Base-by-base conservation (phyloP, 1,140 invertebrate species). In the Nomia melanderi region DNA sequence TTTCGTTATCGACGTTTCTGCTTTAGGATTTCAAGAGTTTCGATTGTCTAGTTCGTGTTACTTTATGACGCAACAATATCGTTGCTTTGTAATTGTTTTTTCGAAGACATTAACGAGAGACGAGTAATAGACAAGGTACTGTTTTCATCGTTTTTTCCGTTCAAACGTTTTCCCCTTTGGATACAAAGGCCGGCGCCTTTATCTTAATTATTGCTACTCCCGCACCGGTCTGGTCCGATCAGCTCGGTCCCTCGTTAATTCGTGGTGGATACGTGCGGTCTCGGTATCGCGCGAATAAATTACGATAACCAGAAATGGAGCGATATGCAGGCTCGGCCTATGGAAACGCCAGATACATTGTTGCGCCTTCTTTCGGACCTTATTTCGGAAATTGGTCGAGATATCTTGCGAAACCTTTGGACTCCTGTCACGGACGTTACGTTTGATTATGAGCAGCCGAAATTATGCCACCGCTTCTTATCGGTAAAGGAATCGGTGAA, bases 141-240 rank as follows among this genome's bases (percentile, higher is more conserved):
- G n/a, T n/a, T n/a, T n/a, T n/a, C n/a, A n/a, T n/a, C n/a, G n/a
- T n/a, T n/a, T n/a, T 14, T 1, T 5, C 41, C 41, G 41, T 44
- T 17, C 41, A n/a, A n/a, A n/a, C 41, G 41, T 44, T 44, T 44
- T 44, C 14, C 41, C n/a, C 41, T 17, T 17, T 12, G 20, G 17
- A 50, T 50, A 69, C 44, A 81, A 79, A 75, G 41, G 65, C 39
- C 63, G 31, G 4, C 7, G 53, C 31, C 27, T 77, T 82, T 82
- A 82, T 77, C 65, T 69, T 70, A 81, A 82, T 82, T 80, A 75
- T 73, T 47, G 56, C 73, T 75, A 75, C 70, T 65, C 56, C 41
- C 62, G 39, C 39, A n/a, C n/a, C n/a, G n/a, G 25, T 60, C n/a
- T 31, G 70, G 29, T 36, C 41, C 39, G 47, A 63, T 78, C n/a